phyloP scores from a whole-genome alignment of 2,797 vertebrate species.

The Lagorchestes hirsutus region DNA sequence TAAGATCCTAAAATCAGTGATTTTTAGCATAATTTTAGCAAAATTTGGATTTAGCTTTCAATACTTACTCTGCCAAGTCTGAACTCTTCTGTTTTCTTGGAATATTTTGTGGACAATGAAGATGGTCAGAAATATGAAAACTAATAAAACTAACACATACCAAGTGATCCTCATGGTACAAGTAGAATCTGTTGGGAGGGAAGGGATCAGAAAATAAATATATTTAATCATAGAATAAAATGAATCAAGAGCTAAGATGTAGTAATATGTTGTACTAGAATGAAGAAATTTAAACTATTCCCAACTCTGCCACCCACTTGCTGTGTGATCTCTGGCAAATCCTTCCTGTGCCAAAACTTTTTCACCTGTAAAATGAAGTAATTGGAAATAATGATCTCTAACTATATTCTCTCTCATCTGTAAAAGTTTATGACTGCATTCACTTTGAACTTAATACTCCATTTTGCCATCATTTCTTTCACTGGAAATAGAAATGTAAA shows the following conservation, averaged over 20 bases:
- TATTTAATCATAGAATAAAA: constrained; percentile 44
- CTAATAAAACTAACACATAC: constrained; percentile 87
- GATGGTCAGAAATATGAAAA: constrained; percentile 85
- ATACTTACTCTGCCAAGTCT: constrained; percentile 79
- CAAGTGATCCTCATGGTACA: constrained; percentile 86
- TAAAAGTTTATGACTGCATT: constrained; percentile 45
- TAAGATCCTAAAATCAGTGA: neutral
- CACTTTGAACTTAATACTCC: neutral
- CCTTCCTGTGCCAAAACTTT: neutral
- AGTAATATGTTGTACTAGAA: neutral
- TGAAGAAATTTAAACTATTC: neutral
- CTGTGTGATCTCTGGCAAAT: neutral
- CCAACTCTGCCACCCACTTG: neutral
- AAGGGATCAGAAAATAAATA: constrained; percentile 60
- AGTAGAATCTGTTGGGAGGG: constrained; percentile 82
- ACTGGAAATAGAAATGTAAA: neutral
- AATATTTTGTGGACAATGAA: constrained; percentile 82
- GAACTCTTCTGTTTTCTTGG: constrained; percentile 69
- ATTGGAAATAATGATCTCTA: constrained; percentile 13
- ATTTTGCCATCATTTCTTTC: neutral
- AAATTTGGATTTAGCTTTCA: neutral
- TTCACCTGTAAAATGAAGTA: constrained; percentile 13
- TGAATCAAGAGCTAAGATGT: neutral
- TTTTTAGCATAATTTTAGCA: neutral
- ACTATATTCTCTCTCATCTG: neutral